These are phyloP conservation scores for Cygnus buccinator DNA, from an alignment of 2,113 vertebrate genomes.

Conservation along the genomic window DNA sequence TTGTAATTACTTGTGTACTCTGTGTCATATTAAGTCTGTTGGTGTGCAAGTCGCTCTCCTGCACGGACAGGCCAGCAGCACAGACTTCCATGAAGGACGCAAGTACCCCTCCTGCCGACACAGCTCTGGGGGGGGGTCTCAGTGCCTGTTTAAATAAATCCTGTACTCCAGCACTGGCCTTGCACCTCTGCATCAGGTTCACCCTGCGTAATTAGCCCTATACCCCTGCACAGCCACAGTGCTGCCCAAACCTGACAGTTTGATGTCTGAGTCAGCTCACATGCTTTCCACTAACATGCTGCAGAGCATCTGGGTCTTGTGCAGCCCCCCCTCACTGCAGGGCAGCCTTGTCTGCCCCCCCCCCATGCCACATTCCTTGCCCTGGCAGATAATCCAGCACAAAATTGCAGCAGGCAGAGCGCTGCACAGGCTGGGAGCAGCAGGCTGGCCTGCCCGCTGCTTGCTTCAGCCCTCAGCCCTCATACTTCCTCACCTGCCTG, in stretches of 20 bases:
- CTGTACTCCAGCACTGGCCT: background rate
- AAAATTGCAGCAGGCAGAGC: background rate
- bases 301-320: no score
- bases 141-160: slow-evolving; percentile 25
- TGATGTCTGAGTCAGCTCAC: background rate
- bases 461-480: background rate
- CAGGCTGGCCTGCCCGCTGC: background rate
- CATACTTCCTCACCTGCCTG: background rate
- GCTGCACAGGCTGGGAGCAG: background rate
- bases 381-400: no score
- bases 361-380: background rate
- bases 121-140: background rate
- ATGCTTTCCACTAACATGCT: rapidly evolving
- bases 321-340: background rate
- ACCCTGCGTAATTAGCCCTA: no score
- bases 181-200: background rate
- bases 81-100: background rate
- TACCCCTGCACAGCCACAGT: rapidly evolving
- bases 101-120: rapidly evolving
- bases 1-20: background rate
- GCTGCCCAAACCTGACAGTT: background rate
- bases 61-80: rapidly evolving
- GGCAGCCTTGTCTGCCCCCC: background rate
- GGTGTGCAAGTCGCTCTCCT: no score
- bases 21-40: background rate